Evolutionary conservation across 2,797 vertebrate genomes (phyloP).

Genomic region (Myiotriccus ornatus): DNA sequence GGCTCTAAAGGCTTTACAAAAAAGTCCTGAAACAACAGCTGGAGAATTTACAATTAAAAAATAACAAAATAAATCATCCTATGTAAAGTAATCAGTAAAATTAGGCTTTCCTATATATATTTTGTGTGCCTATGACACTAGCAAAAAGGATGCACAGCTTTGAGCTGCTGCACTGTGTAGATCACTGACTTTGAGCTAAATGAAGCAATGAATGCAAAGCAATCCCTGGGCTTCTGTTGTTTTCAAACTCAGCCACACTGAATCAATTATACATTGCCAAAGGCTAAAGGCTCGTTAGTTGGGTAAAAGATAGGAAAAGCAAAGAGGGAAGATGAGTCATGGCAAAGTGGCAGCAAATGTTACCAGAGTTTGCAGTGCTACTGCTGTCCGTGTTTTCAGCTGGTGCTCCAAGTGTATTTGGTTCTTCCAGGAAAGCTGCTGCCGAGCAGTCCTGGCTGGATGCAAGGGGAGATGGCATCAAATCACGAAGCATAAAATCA

Average conservation of each 20-base stretch:
- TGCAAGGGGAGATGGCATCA: neutral
- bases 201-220: neutral
- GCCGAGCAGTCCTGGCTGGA: neutral
- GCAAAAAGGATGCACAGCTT: neutral
- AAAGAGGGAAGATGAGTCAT: neutral
- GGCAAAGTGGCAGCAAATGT: neutral
- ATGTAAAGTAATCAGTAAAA: neutral
- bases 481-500: neutral
- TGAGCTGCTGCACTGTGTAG: neutral
- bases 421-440: neutral
- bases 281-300: neutral
- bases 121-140: neutral
- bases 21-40: neutral
- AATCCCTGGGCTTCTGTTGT: neutral
- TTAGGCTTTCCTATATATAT: neutral
- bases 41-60: neutral
- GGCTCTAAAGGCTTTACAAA: neutral
- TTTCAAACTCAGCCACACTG: neutral
- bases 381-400: neutral
- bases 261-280: neutral
- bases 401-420: neutral
- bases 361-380: fast-evolving
- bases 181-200: neutral
- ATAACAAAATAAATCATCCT: fast-evolving
- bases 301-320: neutral